phyloP scores from a whole-genome alignment of 1,140 invertebrate species.

The Mycetomoellerius zeteki region DNA sequence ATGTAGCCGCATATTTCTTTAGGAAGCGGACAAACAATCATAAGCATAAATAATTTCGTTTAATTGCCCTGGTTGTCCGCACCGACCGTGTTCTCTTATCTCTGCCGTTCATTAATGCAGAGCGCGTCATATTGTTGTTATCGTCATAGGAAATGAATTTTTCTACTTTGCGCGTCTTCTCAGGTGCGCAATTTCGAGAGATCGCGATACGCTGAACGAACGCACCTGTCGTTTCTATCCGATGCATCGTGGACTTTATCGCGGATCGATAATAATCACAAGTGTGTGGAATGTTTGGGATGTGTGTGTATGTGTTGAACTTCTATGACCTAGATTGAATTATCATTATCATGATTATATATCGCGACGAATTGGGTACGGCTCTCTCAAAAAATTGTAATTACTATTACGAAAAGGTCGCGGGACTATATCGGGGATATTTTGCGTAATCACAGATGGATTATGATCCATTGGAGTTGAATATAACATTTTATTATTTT shows the following conservation, averaged over 20 bases:
- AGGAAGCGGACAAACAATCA: slow-evolving; percentile 8
- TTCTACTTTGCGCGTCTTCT: slow-evolving; percentile 8
- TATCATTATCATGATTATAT: slow-evolving; percentile 11
- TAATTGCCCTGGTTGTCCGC: slow-evolving; percentile 5
- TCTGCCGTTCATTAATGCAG: slow-evolving; percentile 37
- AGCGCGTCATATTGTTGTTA: background rate
- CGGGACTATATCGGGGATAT: background rate
- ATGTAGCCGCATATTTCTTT: slow-evolving; percentile 4
- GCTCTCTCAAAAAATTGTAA: slow-evolving; percentile 4
- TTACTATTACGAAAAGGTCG: background rate
- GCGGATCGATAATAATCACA: slow-evolving; percentile 44
- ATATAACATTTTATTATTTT: too few species aligned
- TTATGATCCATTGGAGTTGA: too few species aligned
- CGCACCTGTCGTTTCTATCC: background rate
- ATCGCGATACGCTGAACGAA: slow-evolving; percentile 25
- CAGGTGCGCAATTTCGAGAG: slow-evolving; percentile 24
- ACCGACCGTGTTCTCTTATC: slow-evolving; percentile 6
- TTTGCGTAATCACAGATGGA: background rate
- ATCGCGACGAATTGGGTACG: background rate
- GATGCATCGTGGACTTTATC: slow-evolving; percentile 37
- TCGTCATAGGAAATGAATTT: slow-evolving; percentile 48
- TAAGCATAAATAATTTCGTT: slow-evolving; percentile 45
- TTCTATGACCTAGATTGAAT: slow-evolving; percentile 17
- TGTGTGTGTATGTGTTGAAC: background rate
- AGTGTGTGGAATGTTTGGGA: too few species aligned